Percentiles rank a stretch among this genome's conserved stretches.
Evolutionary conservation across 2,888 invertebrate genomes (phyloP).

Genomic region (Lobophora halterata): DNA sequence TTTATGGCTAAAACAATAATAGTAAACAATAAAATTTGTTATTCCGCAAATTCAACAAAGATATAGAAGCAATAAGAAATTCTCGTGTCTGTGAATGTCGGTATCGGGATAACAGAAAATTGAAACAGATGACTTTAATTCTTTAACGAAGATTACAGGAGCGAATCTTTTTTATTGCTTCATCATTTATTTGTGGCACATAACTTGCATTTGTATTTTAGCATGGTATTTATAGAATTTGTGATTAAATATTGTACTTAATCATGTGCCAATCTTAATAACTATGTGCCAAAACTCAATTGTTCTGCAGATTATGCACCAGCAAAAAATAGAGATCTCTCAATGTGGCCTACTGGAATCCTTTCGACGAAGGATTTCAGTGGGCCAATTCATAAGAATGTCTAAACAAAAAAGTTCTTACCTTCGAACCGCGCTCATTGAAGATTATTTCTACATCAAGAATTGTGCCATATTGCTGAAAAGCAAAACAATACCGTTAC

Average conservation of each 20-base stretch:
- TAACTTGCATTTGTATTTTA: too few species aligned
- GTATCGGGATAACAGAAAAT: too few species aligned
- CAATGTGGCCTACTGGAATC: constrained; percentile 59
- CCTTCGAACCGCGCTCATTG: constrained; percentile 99
- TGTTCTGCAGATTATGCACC: constrained; percentile 24
- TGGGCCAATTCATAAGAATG: constrained; percentile 50
- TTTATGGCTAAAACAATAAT: background rate
- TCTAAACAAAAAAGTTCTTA: constrained; percentile 80
- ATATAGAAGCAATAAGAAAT: constrained; percentile 22
- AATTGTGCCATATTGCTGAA: constrained; percentile 99
- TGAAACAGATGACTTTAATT: too few species aligned
- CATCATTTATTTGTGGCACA: too few species aligned
- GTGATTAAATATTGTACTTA: too few species aligned
- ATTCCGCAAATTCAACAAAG: constrained; percentile 20
- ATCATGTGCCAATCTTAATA: too few species aligned
- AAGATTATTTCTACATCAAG: constrained; percentile 99
- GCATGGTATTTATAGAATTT: too few species aligned
- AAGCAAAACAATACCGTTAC: constrained; percentile 69
- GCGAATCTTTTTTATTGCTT: too few species aligned
- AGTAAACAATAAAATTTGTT: constrained; percentile 6
- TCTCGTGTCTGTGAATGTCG: too few species aligned
- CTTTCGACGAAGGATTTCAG: constrained; percentile 49
- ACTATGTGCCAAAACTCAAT: constrained; percentile 8
- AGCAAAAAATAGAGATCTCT: constrained; percentile 27
- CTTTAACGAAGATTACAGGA: too few species aligned